A percentile compares a stretch with the other conserved stretches of the same genome.
Evolutionary conservation across 2,888 invertebrate genomes (phyloP).

Genomic region (Lumbricus terrestris): DNA sequence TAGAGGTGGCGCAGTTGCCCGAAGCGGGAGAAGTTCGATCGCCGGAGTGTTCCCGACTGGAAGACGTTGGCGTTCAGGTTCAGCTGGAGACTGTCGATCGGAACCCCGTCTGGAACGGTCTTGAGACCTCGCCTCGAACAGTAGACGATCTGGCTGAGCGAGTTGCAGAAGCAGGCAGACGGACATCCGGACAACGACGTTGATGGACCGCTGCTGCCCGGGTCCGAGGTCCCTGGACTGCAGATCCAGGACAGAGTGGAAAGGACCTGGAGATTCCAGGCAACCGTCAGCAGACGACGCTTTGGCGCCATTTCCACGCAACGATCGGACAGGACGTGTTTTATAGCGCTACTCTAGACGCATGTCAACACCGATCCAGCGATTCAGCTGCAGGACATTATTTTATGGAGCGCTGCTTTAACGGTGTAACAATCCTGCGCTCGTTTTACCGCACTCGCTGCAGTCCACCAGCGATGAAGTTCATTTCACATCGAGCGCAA

Average conservation of each 20-base stretch:
- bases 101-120: slow-evolving; percentile 51
- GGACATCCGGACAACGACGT: slow-evolving; percentile 44
- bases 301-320: not conserved
- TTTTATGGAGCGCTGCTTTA: not conserved
- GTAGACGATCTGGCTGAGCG: slow-evolving; percentile 50
- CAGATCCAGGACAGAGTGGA: not conserved
- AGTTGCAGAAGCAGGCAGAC: slow-evolving; percentile 52
- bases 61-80: slow-evolving; percentile 54
- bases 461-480: not conserved
- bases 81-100: slow-evolving; percentile 49
- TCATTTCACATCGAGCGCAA: not conserved
- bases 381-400: not conserved
- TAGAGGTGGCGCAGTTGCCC: slow-evolving; percentile 51
- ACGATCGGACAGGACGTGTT: not conserved
- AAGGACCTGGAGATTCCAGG: not conserved
- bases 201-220: too few relatives aligned
- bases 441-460: not conserved
- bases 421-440: not conserved
- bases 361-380: not conserved
- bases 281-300: not conserved
- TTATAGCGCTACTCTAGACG: not conserved
- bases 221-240: not conserved
- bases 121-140: slow-evolving; percentile 50
- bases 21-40: slow-evolving; percentile 52
- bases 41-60: slow-evolving; percentile 43